Conservation (phyloP, 2,888 invertebrate genomes). For the Hypena proboscidalis region DNA sequence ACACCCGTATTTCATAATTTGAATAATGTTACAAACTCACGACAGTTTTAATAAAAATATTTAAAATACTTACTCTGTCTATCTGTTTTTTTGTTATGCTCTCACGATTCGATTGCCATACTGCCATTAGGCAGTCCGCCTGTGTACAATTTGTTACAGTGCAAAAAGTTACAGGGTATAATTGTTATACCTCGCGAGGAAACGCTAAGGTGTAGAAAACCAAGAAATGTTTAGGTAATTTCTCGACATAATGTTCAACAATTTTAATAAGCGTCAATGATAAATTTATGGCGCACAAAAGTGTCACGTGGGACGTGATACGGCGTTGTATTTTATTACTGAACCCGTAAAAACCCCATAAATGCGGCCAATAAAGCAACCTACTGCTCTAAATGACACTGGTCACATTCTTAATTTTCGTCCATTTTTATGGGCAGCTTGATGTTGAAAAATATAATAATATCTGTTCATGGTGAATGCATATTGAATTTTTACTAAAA, state of each 20-base stretch:
- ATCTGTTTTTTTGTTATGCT: too few relatives aligned
- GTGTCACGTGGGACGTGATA: constrained; percentile 55
- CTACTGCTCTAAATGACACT: constrained; percentile 45
- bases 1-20: too few relatives aligned
- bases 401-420: constrained; percentile 24
- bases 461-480: background rate
- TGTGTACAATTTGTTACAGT: too few relatives aligned
- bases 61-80: too few relatives aligned
- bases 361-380: constrained; percentile 53
- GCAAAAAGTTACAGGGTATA: too few relatives aligned
- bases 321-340: constrained; percentile 62
- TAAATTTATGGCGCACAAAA: constrained; percentile 43
- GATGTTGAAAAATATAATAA: constrained; percentile 10
- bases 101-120: too few relatives aligned
- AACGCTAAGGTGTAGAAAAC: too few relatives aligned
- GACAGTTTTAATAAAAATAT: too few relatives aligned
- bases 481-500: background rate
- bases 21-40: too few relatives aligned
- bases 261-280: constrained; percentile 32
- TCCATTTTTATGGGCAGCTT: constrained; percentile 7
- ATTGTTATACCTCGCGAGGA: too few relatives aligned
- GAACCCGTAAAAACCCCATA: constrained; percentile 61
- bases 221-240: background rate
- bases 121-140: too few relatives aligned
- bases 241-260: constrained; percentile 7